phyloP scores from a whole-genome alignment of 2,797 vertebrate species.

The Trematomus bernacchii region DNA sequence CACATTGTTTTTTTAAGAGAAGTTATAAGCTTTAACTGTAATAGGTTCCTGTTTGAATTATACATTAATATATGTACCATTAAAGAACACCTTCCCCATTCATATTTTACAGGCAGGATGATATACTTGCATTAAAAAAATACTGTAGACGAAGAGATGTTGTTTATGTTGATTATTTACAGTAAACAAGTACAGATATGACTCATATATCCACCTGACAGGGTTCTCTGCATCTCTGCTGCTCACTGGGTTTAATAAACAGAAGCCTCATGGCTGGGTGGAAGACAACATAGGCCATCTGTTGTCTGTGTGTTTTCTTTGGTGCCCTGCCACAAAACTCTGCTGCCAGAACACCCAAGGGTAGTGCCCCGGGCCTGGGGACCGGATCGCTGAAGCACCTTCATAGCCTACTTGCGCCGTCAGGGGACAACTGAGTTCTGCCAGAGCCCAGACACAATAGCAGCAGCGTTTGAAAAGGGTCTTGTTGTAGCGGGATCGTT shows the following conservation, averaged over 20 bases:
- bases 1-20: neutral
- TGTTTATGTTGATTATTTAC: neutral
- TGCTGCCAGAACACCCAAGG: conserved; percentile 71
- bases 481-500: conserved; percentile 57
- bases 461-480: conserved; percentile 46
- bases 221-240: conserved; percentile 23
- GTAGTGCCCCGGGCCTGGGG: conserved; percentile 58
- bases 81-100: neutral
- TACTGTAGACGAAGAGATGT: neutral
- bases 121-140: neutral
- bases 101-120: neutral
- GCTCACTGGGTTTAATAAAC: conserved; percentile 56
- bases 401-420: conserved; percentile 53
- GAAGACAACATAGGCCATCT: conserved; percentile 74
- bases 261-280: conserved; percentile 62
- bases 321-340: conserved; percentile 72
- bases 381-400: conserved; percentile 66
- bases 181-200: neutral
- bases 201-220: conserved; percentile 43
- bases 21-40: neutral
- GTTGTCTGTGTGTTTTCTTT: conserved; percentile 78
- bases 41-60: neutral
- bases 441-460: conserved; percentile 57
- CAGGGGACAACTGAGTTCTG: conserved; percentile 50
- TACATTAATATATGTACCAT: neutral